phyloP scores from a whole-genome alignment of 2,888 invertebrate genomes.

The Macrosiphum euphorbiae region DNA sequence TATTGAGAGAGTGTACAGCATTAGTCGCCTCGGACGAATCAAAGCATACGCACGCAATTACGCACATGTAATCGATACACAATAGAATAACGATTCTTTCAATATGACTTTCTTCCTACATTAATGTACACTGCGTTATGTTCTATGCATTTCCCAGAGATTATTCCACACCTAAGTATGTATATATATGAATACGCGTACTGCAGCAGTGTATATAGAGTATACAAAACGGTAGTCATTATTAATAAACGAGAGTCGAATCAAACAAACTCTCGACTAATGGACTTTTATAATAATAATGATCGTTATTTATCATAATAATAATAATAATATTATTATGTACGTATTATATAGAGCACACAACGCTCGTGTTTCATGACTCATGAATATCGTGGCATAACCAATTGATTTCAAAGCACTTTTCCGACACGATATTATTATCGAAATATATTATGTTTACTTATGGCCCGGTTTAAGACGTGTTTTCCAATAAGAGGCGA shows the following conservation, averaged over 20 bases:
- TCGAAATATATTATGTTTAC: background rate
- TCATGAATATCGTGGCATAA: background rate
- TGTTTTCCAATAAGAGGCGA: background rate
- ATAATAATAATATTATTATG: background rate
- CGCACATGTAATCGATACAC: conserved; percentile 24
- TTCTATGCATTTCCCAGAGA: background rate
- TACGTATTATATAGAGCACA: background rate
- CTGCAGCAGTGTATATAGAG: background rate
- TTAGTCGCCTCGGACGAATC: background rate
- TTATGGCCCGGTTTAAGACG: background rate
- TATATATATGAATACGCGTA: background rate
- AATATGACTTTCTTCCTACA: conserved; percentile 15
- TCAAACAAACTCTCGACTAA: conserved; percentile 11
- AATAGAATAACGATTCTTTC: background rate
- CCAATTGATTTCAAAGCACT: conserved; percentile 5
- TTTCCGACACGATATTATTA: background rate
- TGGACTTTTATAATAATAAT: conserved; percentile 4
- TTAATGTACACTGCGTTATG: background rate
- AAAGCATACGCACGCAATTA: conserved; percentile 8
- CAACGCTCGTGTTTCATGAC: background rate
- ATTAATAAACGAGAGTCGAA: background rate
- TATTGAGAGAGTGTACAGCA: background rate
- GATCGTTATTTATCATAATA: background rate
- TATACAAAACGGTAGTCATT: conserved; percentile 9
- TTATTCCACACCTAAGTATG: background rate